Conservation (phyloP, 2,113 vertebrate species). For the Xiphias gladius region DNA sequence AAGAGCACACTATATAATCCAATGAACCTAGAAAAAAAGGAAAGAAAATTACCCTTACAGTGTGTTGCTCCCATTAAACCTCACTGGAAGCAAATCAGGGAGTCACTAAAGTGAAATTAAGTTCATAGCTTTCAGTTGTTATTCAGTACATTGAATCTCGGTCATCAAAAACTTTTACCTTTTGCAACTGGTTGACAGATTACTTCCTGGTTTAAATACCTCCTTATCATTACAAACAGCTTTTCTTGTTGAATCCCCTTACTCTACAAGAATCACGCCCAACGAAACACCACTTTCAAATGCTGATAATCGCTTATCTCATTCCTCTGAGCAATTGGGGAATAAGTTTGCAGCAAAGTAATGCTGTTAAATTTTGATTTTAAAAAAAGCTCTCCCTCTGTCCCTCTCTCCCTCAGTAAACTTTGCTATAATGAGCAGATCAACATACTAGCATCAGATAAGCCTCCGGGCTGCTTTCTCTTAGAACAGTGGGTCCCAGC, state of each 20-base stretch:
- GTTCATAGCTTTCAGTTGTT: not conserved
- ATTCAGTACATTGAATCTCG: not conserved
- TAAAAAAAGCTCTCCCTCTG: not conserved
- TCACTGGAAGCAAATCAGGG: slow-evolving; percentile 30
- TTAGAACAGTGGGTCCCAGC: not conserved
- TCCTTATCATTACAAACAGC: not conserved
- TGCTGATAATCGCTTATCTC: not conserved
- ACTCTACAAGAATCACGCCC: not conserved
- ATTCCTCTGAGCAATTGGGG: not conserved
- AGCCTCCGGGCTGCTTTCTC: slow-evolving; percentile 23
- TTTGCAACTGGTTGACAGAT: not conserved
- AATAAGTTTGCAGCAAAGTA: not conserved
- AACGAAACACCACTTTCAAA: not conserved
- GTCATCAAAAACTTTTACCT: not conserved
- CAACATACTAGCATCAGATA: slow-evolving; percentile 3
- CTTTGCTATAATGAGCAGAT: slow-evolving; percentile 39
- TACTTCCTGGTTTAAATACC: not conserved
- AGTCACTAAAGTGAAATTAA: not conserved
- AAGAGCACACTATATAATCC: not conserved
- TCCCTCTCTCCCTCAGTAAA: not conserved
- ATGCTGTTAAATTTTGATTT: not conserved
- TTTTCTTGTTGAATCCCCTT: not conserved
- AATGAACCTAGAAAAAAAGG: not conserved
- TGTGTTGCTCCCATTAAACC: not conserved
- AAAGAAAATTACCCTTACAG: not conserved